Conservation (phyloP, 2,797 vertebrate genomes). For the Lepidocolaptes lacrymiger region DNA sequence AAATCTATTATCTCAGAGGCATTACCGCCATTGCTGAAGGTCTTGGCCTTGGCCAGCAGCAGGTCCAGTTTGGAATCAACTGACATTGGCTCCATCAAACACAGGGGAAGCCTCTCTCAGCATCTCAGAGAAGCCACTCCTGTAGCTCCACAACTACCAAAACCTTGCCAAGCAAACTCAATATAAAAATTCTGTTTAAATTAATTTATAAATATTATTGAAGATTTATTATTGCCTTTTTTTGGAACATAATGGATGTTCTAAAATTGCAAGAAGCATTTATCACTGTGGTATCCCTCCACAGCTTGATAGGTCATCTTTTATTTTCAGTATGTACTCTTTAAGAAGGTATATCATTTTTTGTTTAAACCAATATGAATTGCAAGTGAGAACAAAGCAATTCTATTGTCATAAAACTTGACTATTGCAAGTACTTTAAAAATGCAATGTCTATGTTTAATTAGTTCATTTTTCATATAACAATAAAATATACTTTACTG, state of each 20-base stretch:
- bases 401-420: not conserved
- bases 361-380: not conserved
- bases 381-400: not conserved
- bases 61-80: not conserved
- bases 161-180: not conserved
- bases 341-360: not conserved
- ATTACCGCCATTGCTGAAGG: fast-evolving
- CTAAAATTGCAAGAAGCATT: not conserved
- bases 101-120: not conserved
- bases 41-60: not conserved
- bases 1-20: not conserved
- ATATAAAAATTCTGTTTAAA: not conserved
- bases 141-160: not conserved
- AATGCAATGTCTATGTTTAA: not conserved
- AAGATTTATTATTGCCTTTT: not conserved
- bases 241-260: not conserved
- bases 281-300: not conserved
- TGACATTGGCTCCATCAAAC: not conserved
- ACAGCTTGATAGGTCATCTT: not conserved
- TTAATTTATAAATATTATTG: not conserved
- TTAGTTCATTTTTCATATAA: not conserved
- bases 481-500: not conserved
- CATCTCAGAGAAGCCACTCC: not conserved
- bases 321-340: not conserved
- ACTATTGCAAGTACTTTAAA: not conserved